Evolutionary conservation across 1,140 invertebrate species (phyloP).

Genomic region (Drosophila sucinea): DNA sequence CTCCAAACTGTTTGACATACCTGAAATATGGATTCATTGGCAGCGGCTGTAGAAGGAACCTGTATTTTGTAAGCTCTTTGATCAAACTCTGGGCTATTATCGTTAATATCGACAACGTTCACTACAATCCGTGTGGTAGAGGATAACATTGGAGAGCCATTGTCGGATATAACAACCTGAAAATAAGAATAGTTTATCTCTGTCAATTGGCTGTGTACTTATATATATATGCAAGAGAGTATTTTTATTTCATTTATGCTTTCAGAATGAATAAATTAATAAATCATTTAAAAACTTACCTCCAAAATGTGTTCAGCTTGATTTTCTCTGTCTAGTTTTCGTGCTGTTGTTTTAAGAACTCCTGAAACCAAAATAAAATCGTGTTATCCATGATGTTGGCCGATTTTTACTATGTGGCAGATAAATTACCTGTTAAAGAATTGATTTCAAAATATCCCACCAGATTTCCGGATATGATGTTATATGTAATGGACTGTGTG

Average conservation of each 20-base stretch:
- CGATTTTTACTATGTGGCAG: conserved; percentile 9
- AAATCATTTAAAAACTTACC: conserved; percentile 84
- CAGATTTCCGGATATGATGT: conserved; percentile 95
- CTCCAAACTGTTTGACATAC: conserved; percentile 72
- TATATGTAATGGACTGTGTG: conserved; percentile 88
- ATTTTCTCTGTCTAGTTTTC: conserved; percentile 93
- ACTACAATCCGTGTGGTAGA: conserved; percentile 93
- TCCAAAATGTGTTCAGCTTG: conserved; percentile 93
- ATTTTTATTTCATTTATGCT: no score
- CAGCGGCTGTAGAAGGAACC: conserved; percentile 87
- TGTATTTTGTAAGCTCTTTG: conserved; percentile 91
- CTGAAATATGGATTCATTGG: conserved; percentile 87
- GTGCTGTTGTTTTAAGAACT: conserved; percentile 90
- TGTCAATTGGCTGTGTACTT: no score
- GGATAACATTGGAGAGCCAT: conserved; percentile 89
- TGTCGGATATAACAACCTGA: conserved; percentile 91
- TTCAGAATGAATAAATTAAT: no score
- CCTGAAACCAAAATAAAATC: conserved; percentile 85
- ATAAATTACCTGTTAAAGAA: conserved; percentile 89
- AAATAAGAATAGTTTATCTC: conserved; percentile 42
- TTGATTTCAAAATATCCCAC: conserved; percentile 96
- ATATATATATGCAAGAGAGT: no score
- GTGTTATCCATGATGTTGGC: no score
- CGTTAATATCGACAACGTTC: conserved; percentile 92
- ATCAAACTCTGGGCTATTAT: conserved; percentile 92